Evolutionary conservation across 2,113 vertebrate genomes (phyloP).

Genomic region (Larimichthys polyactis): DNA sequence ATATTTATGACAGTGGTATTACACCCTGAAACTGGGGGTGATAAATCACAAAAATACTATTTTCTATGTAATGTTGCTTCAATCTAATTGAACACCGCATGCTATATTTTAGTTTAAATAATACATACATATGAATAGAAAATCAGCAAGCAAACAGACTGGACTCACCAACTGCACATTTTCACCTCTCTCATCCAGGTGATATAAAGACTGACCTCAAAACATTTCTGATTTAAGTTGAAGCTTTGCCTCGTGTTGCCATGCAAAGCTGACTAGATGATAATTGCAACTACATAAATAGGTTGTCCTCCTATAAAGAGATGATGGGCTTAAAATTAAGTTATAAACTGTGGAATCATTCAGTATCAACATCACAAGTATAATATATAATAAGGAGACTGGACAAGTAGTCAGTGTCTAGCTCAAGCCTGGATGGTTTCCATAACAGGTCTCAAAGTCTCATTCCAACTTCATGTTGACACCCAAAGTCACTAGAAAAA

Average conservation of each 20-base stretch:
- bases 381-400: not conserved
- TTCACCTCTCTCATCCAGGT: not conserved
- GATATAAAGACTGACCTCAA: not conserved
- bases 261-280: not conserved
- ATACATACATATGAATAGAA: constrained; percentile 8
- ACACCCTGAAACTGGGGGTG: too few relatives aligned
- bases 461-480: not conserved
- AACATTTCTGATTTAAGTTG: not conserved
- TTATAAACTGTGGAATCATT: not conserved
- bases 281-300: not conserved
- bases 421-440: not conserved
- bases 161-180: not conserved
- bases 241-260: not conserved
- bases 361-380: not conserved
- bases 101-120: not conserved
- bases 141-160: constrained; percentile 18
- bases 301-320: not conserved
- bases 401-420: too few relatives aligned
- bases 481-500: too few relatives aligned
- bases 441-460: not conserved
- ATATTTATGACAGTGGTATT: too few relatives aligned
- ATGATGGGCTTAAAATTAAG: not conserved
- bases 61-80: too few relatives aligned
- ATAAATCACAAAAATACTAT: too few relatives aligned
- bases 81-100: not conserved